Conservation (phyloP, 2,888 invertebrate genomes). For the Ellobium chinense region DNA sequence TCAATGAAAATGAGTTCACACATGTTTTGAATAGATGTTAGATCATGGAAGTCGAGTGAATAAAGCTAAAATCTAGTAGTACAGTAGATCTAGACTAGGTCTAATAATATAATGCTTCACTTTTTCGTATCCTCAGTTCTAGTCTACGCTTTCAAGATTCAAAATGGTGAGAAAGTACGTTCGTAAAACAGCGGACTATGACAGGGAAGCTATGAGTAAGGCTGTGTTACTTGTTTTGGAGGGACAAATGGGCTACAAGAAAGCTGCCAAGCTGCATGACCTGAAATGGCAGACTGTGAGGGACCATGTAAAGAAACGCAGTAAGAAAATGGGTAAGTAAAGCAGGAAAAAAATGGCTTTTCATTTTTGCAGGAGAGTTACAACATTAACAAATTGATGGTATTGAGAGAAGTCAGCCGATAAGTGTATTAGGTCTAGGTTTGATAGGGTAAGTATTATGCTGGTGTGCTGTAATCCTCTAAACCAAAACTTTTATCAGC, state of each 20-base stretch:
- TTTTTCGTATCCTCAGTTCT: background rate
- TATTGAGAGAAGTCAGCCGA: no score
- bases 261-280: slow-evolving; percentile 16
- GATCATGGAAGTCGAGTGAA: no score
- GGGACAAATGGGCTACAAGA: slow-evolving; percentile 15
- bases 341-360: no score
- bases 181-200: background rate
- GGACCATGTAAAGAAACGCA: slow-evolving; percentile 29
- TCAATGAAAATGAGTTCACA: background rate
- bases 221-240: background rate
- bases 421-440: no score
- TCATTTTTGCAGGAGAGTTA: no score
- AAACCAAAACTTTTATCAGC: no score
- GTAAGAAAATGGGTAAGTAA: slow-evolving; percentile 10
- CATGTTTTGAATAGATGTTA: background rate
- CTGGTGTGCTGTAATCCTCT: no score
- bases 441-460: no score
- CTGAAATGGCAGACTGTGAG: slow-evolving; percentile 32
- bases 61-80: no score
- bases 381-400: no score
- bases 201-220: background rate
- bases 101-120: background rate
- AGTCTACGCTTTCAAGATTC: background rate
- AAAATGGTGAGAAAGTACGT: slow-evolving; percentile 1
- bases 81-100: no score